Evolutionary conservation across 2,113 vertebrate genomes (phyloP).

Genomic region (Takifugu flavidus): DNA sequence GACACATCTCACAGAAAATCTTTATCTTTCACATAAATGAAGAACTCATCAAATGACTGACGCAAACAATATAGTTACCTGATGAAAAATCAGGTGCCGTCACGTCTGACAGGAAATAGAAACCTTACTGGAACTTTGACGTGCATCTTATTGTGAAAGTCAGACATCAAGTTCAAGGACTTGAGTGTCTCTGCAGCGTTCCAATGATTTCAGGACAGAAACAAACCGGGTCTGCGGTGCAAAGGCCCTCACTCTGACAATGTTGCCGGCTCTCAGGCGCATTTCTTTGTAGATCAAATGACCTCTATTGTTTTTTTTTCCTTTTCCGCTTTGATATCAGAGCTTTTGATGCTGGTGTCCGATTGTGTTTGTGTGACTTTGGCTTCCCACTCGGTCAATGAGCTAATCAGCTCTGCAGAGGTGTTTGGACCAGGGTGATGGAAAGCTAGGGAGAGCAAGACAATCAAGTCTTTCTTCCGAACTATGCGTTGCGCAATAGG

Average conservation of each 20-base stretch:
- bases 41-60: constrained; percentile 29
- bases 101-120: no score
- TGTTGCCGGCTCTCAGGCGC: constrained; percentile 23
- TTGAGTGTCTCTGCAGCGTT: no score
- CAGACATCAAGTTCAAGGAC: no score
- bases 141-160: no score
- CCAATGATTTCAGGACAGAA: no score
- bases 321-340: constrained; percentile 34
- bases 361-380: constrained; percentile 28
- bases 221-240: no score
- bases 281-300: constrained; percentile 34
- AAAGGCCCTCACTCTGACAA: constrained; percentile 9
- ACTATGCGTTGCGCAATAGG: no score
- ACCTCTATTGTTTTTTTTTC: constrained; percentile 30
- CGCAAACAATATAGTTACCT: no score
- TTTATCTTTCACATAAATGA: constrained; percentile 12
- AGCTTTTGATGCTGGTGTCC: constrained; percentile 37
- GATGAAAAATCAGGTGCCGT: no score
- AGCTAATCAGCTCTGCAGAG: constrained; percentile 33
- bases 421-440: not conserved
- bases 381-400: constrained; percentile 26
- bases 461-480: not conserved
- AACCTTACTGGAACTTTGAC: no score
- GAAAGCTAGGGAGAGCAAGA: no score
- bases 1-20: constrained; percentile 13